phyloP scores from a whole-genome alignment of 2,888 invertebrate species.

The Limnephilus lunatus region DNA sequence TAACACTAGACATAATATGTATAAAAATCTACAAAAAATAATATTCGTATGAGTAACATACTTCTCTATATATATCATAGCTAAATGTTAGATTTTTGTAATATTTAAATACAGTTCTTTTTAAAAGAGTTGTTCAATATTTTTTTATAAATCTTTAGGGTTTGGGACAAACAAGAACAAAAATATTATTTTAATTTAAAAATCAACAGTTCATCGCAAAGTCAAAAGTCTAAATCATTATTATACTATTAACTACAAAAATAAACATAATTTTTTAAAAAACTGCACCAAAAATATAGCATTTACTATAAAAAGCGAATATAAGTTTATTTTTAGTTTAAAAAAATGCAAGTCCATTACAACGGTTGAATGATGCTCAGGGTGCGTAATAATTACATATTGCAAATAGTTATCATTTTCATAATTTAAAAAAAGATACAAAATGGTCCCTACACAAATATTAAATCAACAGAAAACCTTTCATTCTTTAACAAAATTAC shows the following conservation, averaged over 20 bases:
- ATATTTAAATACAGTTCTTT: neutral
- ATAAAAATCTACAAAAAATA: constrained; percentile 40
- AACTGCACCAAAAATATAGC: neutral
- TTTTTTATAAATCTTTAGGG: neutral
- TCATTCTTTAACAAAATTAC: neutral
- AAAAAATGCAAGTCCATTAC: neutral
- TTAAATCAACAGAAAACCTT: neutral
- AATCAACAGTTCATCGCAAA: neutral
- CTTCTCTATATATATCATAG: neutral
- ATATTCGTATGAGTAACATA: neutral
- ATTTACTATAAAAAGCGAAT: neutral
- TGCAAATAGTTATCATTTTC: neutral
- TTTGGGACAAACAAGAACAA: neutral
- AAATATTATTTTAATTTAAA: neutral
- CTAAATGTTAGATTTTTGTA: neutral
- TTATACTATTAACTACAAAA: no score
- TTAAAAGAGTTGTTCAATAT: neutral
- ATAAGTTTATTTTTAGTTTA: neutral
- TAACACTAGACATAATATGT: constrained; percentile 3
- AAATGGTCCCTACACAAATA: constrained; percentile 31
- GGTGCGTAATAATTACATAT: neutral
- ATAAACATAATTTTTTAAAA: neutral
- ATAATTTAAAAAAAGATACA: neutral
- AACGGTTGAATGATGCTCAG: neutral
- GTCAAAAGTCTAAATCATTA: neutral